phyloP scores from a whole-genome alignment of 1,140 invertebrate genomes.

The Drosophila grimshawi region DNA sequence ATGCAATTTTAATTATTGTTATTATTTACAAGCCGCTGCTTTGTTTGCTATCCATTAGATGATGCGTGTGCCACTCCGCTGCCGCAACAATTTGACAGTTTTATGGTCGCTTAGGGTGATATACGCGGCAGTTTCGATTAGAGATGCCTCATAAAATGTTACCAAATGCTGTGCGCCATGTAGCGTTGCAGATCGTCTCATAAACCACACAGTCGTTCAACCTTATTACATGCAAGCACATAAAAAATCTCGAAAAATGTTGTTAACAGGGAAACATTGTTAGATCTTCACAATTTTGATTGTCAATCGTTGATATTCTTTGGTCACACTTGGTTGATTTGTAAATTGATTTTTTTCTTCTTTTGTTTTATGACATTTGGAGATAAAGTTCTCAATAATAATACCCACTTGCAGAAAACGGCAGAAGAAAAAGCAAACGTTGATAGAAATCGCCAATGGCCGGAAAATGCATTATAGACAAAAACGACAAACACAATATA shows the following conservation, averaged over 20 bases:
- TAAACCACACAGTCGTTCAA: neutral
- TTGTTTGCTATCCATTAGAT: conserved; percentile 77
- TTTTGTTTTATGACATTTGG: no score
- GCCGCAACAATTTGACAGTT: conserved; percentile 52
- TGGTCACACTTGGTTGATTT: conserved; percentile 66
- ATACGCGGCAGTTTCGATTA: conserved; percentile 33
- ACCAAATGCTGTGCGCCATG: conserved; percentile 12
- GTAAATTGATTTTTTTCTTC: conserved; percentile 8
- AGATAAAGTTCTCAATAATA: conserved; percentile 31
- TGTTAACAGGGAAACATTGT: conserved; percentile 32
- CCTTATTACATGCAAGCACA: neutral
- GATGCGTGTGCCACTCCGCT: conserved; percentile 27
- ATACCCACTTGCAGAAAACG: conserved; percentile 69
- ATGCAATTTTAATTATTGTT: conserved; percentile 81
- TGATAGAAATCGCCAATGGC: conserved; percentile 69
- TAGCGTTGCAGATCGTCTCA: conserved; percentile 28
- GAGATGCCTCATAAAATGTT: conserved; percentile 70
- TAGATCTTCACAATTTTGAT: conserved; percentile 8
- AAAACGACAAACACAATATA: neutral
- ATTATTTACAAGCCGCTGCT: conserved; percentile 66
- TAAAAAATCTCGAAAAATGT: neutral
- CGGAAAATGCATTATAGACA: conserved; percentile 72
- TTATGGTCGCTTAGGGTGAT: conserved; percentile 59
- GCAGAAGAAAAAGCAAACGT: conserved; percentile 66
- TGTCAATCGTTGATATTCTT: conserved; percentile 42